A percentile compares a stretch with the other conserved stretches of the same genome.
phyloP scores from a whole-genome alignment of 2,797 vertebrate genomes.

The Schizopygopsis pylzovi region DNA sequence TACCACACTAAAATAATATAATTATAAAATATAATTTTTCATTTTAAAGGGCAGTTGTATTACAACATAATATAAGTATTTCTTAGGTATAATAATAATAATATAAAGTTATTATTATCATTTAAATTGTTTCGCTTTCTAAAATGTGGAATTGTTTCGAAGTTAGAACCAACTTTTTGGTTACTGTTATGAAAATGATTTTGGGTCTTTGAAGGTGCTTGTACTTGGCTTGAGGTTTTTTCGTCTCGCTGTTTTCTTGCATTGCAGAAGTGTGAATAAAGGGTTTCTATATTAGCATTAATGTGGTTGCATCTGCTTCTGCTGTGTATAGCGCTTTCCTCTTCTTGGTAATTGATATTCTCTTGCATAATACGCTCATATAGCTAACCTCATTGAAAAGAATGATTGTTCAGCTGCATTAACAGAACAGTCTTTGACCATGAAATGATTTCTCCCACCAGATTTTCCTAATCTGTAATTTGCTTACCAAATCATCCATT shows the following conservation, averaged over 20 bases:
- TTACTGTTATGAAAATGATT: neutral
- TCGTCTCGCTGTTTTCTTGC: neutral
- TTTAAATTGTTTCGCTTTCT: neutral
- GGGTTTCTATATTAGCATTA: neutral
- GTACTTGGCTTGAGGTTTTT: neutral
- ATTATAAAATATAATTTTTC: no score
- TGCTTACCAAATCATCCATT: neutral
- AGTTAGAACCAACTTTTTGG: neutral
- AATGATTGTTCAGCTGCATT: neutral
- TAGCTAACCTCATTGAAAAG: neutral
- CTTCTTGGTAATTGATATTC: neutral
- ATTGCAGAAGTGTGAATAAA: slow-evolving; percentile 14
- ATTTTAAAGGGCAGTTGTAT: no score
- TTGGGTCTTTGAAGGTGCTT: neutral
- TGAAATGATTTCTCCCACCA: neutral
- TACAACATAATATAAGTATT: no score
- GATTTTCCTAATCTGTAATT: slow-evolving; percentile 17
- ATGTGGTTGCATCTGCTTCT: neutral
- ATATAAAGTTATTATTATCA: no score
- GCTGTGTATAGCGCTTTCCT: neutral
- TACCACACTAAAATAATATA: no score
- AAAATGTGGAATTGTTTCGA: neutral
- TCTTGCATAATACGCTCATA: neutral
- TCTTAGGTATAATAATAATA: no score
- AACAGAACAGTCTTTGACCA: slow-evolving; percentile 1